phyloP scores from a whole-genome alignment of 2,888 invertebrate genomes.

The Brachyptera putata region DNA sequence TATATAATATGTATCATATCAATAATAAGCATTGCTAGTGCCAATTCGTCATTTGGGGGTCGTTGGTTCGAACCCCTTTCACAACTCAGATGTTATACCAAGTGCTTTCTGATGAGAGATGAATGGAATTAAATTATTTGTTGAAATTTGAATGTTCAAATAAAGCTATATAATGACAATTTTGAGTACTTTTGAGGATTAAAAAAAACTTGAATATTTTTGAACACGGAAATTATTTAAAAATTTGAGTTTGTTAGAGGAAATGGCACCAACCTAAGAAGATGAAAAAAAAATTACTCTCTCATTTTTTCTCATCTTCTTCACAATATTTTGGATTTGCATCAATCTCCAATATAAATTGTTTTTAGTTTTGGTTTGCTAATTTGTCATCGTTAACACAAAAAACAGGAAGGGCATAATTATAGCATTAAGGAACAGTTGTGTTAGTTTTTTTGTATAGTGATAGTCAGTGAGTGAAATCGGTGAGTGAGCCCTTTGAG shows the following conservation, averaged over 20 bases:
- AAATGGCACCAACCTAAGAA: constrained; percentile 31
- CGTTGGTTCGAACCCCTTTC: background rate
- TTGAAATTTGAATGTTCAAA: background rate
- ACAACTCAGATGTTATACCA: background rate
- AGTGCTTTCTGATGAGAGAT: background rate
- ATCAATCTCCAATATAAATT: constrained; percentile 25
- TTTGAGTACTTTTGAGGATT: too few species aligned
- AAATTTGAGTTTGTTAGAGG: too few species aligned
- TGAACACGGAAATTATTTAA: background rate
- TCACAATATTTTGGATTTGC: background rate
- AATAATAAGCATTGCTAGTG: constrained; percentile 34
- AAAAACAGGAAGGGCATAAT: constrained; percentile 31
- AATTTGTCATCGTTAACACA: constrained; percentile 25
- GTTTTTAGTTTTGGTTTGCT: constrained; percentile 24
- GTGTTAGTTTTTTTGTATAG: constrained; percentile 30
- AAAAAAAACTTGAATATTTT: too few species aligned
- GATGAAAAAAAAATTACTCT: constrained; percentile 20
- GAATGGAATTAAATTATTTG: background rate
- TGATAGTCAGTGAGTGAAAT: constrained; percentile 13
- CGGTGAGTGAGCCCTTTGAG: constrained; percentile 32
- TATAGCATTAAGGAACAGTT: constrained; percentile 34
- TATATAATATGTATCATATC: too few species aligned
- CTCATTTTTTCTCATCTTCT: constrained; percentile 15
- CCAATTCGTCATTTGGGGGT: constrained; percentile 12
- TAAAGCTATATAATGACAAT: background rate